A percentile compares a stretch with the other conserved stretches of the same genome.
Conservation (phyloP, 2,888 invertebrate genomes). For the Thecophora atra region DNA sequence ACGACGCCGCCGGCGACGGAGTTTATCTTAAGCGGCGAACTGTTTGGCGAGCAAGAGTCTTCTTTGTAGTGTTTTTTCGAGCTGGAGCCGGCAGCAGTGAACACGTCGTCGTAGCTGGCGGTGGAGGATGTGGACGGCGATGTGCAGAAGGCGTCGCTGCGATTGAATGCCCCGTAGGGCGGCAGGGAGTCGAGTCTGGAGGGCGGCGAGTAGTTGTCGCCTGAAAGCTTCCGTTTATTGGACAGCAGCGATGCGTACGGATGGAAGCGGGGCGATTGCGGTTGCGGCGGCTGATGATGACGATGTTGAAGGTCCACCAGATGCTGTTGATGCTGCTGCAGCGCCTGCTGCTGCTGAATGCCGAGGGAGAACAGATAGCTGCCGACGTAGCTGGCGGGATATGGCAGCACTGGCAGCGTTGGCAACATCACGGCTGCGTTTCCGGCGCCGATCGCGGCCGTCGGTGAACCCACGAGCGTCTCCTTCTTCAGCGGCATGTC, state of each 20-base stretch:
- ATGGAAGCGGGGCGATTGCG: constrained; percentile 53
- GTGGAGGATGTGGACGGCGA: constrained; percentile 63
- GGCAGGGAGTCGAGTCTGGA: constrained; percentile 45
- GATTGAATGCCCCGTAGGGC: constrained; percentile 41
- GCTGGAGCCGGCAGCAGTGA: constrained; percentile 19
- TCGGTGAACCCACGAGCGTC: constrained; percentile 49
- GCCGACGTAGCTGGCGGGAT: constrained; percentile 73
- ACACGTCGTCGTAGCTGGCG: constrained; percentile 54
- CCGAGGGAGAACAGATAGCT: constrained; percentile 74
- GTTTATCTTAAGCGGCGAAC: constrained; percentile 53
- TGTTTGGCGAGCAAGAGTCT: constrained; percentile 55
- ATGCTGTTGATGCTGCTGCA: constrained; percentile 48
- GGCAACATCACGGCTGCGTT: constrained; percentile 64
- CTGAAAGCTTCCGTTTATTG: constrained; percentile 53
- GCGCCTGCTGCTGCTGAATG: constrained; percentile 70
- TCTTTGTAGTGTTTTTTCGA: constrained; percentile 55
- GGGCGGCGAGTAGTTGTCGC: constrained; percentile 50
- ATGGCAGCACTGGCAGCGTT: constrained; percentile 69
- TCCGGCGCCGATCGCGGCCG: constrained; percentile 60
- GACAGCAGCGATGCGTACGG: constrained; percentile 55
- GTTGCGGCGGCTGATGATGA: constrained; percentile 42
- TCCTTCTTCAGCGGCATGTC: constrained; percentile 68
- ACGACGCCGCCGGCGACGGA: constrained; percentile 48
- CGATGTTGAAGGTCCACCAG: constrained; percentile 43
- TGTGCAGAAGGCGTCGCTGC: constrained; percentile 56